Conservation (phyloP, 2,888 invertebrate genomes). For the Drosophila anceps region DNA sequence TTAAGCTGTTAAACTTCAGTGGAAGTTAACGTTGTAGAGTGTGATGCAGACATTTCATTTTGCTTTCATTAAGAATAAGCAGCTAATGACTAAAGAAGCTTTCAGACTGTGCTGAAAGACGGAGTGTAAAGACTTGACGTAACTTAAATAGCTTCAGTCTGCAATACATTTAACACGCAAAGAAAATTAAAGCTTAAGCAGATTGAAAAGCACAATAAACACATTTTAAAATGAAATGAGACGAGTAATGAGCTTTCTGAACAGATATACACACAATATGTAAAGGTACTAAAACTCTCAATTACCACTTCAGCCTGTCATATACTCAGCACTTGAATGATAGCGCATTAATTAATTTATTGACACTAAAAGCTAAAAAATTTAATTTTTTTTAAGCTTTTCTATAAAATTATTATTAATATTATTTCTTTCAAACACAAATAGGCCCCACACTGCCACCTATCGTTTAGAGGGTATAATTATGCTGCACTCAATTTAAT, state of each 20-base stretch:
- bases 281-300: no score
- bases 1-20: neutral
- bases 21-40: rapidly evolving
- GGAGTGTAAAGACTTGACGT: neutral
- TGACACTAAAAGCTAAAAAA: neutral
- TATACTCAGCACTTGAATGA: no score
- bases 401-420: neutral
- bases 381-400: neutral
- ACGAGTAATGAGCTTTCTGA: no score
- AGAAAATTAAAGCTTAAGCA: no score
- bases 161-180: no score
- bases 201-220: no score
- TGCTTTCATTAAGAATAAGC: neutral
- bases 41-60: neutral
- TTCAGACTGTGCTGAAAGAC: neutral
- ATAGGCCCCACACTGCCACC: neutral
- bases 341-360: no score
- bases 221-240: no score
- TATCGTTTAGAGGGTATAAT: conserved; percentile 45
- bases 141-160: no score
- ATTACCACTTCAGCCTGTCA: no score
- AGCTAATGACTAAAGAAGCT: no score
- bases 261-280: no score
- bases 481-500: conserved; percentile 77
- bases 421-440: neutral